phyloP scores from a whole-genome alignment of 2,797 vertebrate species.

The Hydrophis major region DNA sequence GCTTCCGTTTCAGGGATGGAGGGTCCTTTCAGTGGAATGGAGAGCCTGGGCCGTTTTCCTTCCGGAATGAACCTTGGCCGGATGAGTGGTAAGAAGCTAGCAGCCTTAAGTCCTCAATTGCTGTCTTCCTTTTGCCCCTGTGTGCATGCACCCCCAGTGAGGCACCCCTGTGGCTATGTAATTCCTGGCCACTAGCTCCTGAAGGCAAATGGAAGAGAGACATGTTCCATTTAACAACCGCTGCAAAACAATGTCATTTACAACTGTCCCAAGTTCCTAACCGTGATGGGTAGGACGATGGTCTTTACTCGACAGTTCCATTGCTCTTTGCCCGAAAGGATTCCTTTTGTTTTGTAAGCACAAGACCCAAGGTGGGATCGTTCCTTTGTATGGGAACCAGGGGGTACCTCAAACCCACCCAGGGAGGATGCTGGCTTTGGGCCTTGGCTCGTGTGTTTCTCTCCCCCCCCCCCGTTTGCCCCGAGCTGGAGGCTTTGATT shows the following conservation, averaged over 20 bases:
- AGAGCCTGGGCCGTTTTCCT: slow-evolving; percentile 88
- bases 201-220: not conserved
- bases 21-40: slow-evolving; percentile 83
- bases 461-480: no score
- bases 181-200: not conserved
- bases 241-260: not conserved
- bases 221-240: not conserved
- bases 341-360: no score
- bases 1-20: slow-evolving; percentile 83
- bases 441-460: no score
- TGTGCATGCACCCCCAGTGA: rapidly evolving
- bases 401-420: no score
- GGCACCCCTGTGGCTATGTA: not conserved
- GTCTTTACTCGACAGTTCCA: no score
- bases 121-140: not conserved
- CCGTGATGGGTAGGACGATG: not conserved
- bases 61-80: slow-evolving; percentile 89
- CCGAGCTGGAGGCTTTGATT: not conserved
- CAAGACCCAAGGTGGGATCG: not conserved
- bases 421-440: no score
- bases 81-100: slow-evolving; percentile 83
- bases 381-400: not conserved
- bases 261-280: not conserved
- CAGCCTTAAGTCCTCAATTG: rapidly evolving
- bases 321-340: no score